Conservation (phyloP, 2,797 vertebrate genomes). For the Gobio occitaniae region DNA sequence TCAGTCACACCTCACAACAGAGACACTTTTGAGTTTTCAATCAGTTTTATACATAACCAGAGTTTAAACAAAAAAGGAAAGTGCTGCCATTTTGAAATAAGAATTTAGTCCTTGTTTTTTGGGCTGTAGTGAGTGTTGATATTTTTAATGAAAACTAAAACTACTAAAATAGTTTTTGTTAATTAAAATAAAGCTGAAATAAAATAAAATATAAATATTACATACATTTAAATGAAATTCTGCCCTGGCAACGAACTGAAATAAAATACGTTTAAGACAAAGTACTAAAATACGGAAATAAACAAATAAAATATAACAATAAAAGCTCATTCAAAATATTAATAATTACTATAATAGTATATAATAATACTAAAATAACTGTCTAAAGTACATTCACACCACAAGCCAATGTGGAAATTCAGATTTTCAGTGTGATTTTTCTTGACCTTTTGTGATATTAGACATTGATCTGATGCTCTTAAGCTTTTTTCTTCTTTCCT, state of each 20-base stretch:
- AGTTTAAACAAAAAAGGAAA: constrained; percentile 34
- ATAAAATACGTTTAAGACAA: neutral
- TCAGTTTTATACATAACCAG: constrained; percentile 43
- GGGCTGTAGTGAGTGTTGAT: neutral
- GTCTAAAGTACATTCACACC: neutral
- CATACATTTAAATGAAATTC: neutral
- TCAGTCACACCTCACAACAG: neutral
- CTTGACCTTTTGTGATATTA: neutral
- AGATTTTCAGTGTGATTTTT: neutral
- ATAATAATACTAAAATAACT: neutral
- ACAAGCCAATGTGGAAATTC: neutral
- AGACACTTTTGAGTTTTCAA: neutral
- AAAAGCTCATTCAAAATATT: neutral
- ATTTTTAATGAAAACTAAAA: neutral
- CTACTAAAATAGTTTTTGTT: neutral
- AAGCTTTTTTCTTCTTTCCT: neutral
- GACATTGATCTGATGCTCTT: neutral
- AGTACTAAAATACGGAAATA: neutral
- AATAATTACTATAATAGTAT: neutral
- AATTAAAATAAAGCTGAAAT: neutral
- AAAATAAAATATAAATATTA: neutral
- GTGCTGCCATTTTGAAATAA: neutral
- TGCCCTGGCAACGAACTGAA: neutral
- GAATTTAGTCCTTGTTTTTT: neutral
- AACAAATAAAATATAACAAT: neutral